Base-by-base conservation (phyloP, 2,113 vertebrate genomes). In the Thymallus thymallus region DNA sequence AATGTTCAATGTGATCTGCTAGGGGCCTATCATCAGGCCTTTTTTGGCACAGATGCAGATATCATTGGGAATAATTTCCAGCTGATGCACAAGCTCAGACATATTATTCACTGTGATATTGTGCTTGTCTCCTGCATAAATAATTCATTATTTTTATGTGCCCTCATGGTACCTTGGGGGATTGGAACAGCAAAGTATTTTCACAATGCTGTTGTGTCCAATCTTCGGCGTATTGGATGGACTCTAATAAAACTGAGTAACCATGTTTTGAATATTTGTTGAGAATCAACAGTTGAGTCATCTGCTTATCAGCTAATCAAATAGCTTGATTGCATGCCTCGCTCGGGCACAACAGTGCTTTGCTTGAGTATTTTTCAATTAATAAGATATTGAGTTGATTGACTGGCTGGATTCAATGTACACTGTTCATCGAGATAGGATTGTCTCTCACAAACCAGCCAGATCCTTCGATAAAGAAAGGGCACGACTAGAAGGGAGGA, bases 91-190 rank as follows among this genome's bases (percentile, higher is more conserved):
- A 73, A 74, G 78, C 80, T 60, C 71, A 80, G 81, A 85, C 75
- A 80, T 85, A 89, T 87, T 78, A 84, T 86, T 90, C 85, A 76
- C 85, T 87, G 86, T 85, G 86, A 90, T 91, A 88, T 92, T 91
- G 87, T 81, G 64, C 88, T 82, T 76, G 87, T 85, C 88, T 88
- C 77, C 58, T 60, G 76, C 77, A 91, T 93, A 86, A 88, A 92
- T 91, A 89, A 93, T 92, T 90, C 87, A 92, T 91, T 88, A 83
- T 88, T 91, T 90, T 87, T 85, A 90, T 91, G 89, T 86, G 85
- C 78, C 82, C 83, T 89, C 87, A 85, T 84, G 83, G 84, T 84
- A 89, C 89, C 90, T 18, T 84, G 80, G 79, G 85, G 89, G 84
- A 88, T 83, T 89, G 86, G 85, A 89, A 87, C 87, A 87, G 86